These are phyloP conservation scores for Muntiacus muntjak DNA, from an alignment of 2,113 vertebrate species.

Conservation along the genomic window DNA sequence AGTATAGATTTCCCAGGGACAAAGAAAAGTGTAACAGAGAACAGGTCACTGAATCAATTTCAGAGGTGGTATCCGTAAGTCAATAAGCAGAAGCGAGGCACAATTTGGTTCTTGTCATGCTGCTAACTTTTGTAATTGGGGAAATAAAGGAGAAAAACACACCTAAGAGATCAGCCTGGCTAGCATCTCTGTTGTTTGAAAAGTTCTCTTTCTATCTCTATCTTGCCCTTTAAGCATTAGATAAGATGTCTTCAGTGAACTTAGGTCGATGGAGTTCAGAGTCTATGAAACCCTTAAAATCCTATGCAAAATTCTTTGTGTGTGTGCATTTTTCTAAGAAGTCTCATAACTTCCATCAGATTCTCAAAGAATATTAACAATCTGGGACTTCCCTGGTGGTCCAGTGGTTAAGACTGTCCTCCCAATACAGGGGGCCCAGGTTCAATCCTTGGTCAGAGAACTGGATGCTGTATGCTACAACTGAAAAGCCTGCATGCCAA, in stretches of 20 bases:
- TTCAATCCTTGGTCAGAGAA: not conserved
- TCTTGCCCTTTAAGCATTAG: not conserved
- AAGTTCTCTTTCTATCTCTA: not conserved
- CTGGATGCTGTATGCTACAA: not conserved
- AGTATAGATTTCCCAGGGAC: not conserved
- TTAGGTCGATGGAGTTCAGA: not conserved
- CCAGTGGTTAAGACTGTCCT: not conserved
- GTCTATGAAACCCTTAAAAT: not conserved
- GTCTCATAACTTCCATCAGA: not conserved
- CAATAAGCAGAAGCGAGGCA: not conserved
- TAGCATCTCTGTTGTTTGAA: not conserved
- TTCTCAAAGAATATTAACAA: not conserved
- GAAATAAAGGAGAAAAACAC: not conserved
- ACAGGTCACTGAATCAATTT: not conserved
- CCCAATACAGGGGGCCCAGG: not conserved
- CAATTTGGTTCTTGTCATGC: not conserved
- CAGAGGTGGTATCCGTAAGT: not conserved
- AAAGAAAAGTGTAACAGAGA: not conserved
- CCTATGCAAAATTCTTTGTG: not conserved
- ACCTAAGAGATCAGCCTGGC: not conserved
- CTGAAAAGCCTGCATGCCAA: not conserved
- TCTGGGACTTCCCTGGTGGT: not conserved
- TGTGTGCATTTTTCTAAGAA: not conserved
- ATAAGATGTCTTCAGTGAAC: not conserved
- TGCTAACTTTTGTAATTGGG: not conserved